Evolutionary conservation across 2,888 invertebrate species (phyloP), one percentile per base, ranked within the genome.

Genomic region (Lutraria lutraria): DNA sequence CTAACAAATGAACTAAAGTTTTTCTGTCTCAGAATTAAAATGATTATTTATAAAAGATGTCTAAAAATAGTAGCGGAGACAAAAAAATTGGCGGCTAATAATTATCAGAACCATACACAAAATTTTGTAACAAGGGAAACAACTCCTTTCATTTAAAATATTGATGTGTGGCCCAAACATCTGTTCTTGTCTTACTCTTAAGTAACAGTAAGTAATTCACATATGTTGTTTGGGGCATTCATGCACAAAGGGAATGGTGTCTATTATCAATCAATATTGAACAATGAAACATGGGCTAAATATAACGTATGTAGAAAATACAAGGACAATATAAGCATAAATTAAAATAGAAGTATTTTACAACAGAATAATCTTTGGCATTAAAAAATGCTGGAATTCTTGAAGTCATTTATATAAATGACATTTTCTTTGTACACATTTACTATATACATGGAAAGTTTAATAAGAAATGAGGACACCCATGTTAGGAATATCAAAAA

Each of bases 401-500:
- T 16, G 76, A 76, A 76, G 76, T 76, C 76, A 76, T 76, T 34
- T 34, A 19, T 56, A 34, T 19, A 76, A 31, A 76, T 76, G 76
- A 15, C 63, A 68, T 68, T n/a, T 21, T 21, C 25, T 68, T 68
- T n/a, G 25, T 68, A 68, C 63, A 68, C 25, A 68, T 25, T n/a
- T n/a, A 68, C 25, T 68, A 68, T 76, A 34, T 76, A 76, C 76
- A 76, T 76, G 76, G 76, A 31, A 76, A 31, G 34, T 76, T 76
- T 76, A 31, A 34, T 31, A 15, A 3, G 56, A 56, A 68, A 25
- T 4, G 25, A 34, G 13, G 31, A 31, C 31, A 76, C 31, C 10
- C 15, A 76, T 34, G 15, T 31, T 76, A 10, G 31, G 2, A 76
- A 34, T 72, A 72, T 72, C 72, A 10, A 31, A 72, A 76, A 76